These are phyloP conservation scores for Priocnemis perturbator DNA, from an alignment of 2,888 invertebrate genomes.

Conservation along the genomic window DNA sequence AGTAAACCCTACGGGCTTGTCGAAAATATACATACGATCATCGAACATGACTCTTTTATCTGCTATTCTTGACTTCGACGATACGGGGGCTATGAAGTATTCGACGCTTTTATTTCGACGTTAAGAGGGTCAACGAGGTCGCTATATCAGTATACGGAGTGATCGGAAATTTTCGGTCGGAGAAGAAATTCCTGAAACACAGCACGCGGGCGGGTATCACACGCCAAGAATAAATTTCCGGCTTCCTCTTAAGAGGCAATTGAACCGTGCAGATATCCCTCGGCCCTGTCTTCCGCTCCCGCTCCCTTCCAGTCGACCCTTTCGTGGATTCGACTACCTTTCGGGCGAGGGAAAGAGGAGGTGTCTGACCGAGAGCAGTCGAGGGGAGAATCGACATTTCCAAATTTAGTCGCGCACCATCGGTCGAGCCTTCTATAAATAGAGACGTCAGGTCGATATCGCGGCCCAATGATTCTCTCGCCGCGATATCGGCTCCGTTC, in stretches of 20 bases:
- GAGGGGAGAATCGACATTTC: conserved; percentile 22
- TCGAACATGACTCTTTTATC: neutral
- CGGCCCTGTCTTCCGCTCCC: neutral
- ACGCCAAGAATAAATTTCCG: no score
- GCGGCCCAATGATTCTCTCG: conserved; percentile 34
- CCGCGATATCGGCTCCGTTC: conserved; percentile 24
- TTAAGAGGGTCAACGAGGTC: no score
- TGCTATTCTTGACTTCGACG: neutral
- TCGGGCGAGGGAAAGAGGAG: neutral
- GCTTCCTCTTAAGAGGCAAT: no score
- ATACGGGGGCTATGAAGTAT: no score
- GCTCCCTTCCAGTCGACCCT: neutral
- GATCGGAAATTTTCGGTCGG: no score
- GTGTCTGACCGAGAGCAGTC: neutral
- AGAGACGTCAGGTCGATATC: conserved; percentile 50
- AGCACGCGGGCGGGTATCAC: no score
- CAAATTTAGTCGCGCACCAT: conserved; percentile 35
- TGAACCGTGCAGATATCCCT: no score
- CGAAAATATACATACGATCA: neutral
- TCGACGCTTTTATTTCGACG: no score
- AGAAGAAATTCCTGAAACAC: no score
- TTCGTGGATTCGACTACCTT: neutral
- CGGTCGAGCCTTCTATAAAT: conserved; percentile 41
- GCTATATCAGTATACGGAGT: no score
- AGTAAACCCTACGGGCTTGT: neutral